phyloP scores from a whole-genome alignment of 2,113 vertebrate species.

The Phodopus roborovskii region DNA sequence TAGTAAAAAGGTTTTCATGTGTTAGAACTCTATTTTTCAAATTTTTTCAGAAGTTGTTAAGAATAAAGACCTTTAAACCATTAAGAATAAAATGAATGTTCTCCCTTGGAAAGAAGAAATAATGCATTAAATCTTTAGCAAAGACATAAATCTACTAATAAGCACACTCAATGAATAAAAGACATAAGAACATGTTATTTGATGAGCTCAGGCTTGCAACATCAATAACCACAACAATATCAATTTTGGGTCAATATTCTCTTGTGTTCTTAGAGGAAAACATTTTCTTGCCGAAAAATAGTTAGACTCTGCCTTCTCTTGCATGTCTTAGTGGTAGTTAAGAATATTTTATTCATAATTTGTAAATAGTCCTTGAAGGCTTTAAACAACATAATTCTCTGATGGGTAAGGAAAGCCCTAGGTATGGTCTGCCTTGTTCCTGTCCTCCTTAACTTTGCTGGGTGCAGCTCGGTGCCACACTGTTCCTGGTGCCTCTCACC shows the following conservation, averaged over 20 bases:
- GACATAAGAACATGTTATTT: neutral
- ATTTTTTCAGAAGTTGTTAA: neutral
- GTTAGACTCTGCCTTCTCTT: neutral
- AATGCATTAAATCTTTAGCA: neutral
- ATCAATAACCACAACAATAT: neutral
- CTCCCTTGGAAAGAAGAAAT: neutral
- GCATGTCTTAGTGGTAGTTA: neutral
- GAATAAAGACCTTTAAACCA: neutral
- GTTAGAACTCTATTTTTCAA: neutral
- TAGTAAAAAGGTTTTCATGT: neutral
- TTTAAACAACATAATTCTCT: neutral
- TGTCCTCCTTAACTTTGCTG: neutral
- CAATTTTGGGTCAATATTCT: neutral
- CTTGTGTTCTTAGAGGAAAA: neutral
- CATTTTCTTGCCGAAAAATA: neutral
- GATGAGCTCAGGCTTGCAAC: neutral
- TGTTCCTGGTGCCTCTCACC: too few species aligned
- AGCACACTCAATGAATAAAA: neutral
- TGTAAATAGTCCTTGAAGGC: neutral
- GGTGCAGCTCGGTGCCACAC: neutral
- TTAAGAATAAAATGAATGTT: neutral
- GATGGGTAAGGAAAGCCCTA: neutral
- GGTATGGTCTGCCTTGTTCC: neutral
- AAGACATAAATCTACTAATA: slow-evolving; percentile 2
- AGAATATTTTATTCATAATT: neutral